A percentile compares a stretch with the other conserved stretches of the same genome.
Evolutionary conservation across 2,888 invertebrate species (phyloP).

Genomic region (Bembecia ichneumoniformis): DNA sequence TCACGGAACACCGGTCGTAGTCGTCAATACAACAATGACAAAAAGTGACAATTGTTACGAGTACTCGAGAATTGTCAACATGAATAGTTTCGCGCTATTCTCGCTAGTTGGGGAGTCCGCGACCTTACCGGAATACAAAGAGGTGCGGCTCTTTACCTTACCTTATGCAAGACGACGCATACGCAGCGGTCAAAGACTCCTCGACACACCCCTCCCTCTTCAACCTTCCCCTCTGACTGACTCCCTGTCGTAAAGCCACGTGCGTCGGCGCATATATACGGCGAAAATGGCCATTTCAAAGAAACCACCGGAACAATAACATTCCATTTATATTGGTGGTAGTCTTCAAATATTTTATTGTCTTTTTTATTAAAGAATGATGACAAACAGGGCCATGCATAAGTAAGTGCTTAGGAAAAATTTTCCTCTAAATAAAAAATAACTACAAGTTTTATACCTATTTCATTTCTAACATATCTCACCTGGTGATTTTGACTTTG

Average conservation of each 20-base stretch:
- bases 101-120: slow-evolving; percentile 50
- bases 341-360: too few species aligned
- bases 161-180: slow-evolving; percentile 56
- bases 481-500: too few species aligned
- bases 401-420: too few species aligned
- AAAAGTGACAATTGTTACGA: slow-evolving; percentile 55
- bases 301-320: slow-evolving; percentile 48
- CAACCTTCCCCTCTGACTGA: slow-evolving; percentile 13
- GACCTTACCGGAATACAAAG: slow-evolving; percentile 60
- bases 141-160: slow-evolving; percentile 21
- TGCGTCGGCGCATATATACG: slow-evolving; percentile 36
- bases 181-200: slow-evolving; percentile 60
- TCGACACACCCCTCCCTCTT: slow-evolving; percentile 15
- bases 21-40: slow-evolving; percentile 46
- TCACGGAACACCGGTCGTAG: slow-evolving; percentile 28
- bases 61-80: slow-evolving; percentile 46
- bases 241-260: slow-evolving; percentile 32
- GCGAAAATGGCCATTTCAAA: slow-evolving; percentile 63
- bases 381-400: too few species aligned
- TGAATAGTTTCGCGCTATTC: slow-evolving; percentile 61
- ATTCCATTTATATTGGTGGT: too few species aligned
- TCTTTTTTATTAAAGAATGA: too few species aligned
- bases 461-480: too few species aligned
- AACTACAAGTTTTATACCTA: too few species aligned
- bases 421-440: too few species aligned